A percentile compares a stretch with the other conserved stretches of the same genome.
Conservation (phyloP, 92 coral and sea anemone species). For the Meandrina meandrites region DNA sequence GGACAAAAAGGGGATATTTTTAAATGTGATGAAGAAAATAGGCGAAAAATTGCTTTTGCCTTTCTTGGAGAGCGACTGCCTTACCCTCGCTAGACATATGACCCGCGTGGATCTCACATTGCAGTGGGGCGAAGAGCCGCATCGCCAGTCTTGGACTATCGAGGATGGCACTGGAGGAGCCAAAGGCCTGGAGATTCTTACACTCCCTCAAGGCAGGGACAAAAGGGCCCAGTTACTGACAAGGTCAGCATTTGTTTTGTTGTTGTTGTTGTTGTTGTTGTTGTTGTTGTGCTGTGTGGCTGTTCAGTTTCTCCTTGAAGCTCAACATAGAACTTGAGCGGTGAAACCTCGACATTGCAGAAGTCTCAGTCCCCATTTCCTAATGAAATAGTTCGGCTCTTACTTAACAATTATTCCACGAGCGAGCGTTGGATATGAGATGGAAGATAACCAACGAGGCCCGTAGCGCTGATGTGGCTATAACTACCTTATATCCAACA, state of each 20-base stretch:
- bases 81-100: conserved; percentile 89
- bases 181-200: conserved; percentile 80
- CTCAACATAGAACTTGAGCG: background rate
- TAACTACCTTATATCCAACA: too few relatives aligned
- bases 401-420: too few relatives aligned
- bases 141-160: conserved; percentile 51
- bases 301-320: background rate
- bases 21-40: conserved; percentile 79
- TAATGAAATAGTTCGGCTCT: too few relatives aligned
- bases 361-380: too few relatives aligned
- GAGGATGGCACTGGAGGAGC: conserved; percentile 86
- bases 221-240: conserved; percentile 69
- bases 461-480: too few relatives aligned
- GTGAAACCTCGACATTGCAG: too few relatives aligned
- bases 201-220: conserved; percentile 96
- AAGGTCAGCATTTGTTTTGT: conserved; percentile 55
- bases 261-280: too few relatives aligned
- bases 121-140: conserved; percentile 74
- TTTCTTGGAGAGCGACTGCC: conserved; percentile 69
- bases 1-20: conserved; percentile 74
- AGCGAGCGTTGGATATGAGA: too few relatives aligned
- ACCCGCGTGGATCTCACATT: conserved; percentile 83
- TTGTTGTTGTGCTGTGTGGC: too few relatives aligned
- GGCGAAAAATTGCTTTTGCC: conserved; percentile 71
- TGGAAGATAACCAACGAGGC: too few relatives aligned